Conservation (phyloP, 2,888 invertebrate genomes). For the Dynastes tityus region DNA sequence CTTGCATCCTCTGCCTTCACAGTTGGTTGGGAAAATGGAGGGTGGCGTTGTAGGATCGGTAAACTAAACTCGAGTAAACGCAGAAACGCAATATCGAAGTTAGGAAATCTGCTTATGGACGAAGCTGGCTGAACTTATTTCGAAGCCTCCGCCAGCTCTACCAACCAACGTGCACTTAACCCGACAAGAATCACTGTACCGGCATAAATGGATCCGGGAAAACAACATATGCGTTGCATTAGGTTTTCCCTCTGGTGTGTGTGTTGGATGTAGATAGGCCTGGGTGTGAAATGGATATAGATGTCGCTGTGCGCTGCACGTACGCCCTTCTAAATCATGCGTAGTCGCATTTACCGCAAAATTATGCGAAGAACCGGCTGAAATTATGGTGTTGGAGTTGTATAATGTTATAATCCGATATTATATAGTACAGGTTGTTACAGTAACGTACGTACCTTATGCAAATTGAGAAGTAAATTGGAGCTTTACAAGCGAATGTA, state of each 20-base stretch:
- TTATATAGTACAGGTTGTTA: no score
- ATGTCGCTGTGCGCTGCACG: no score
- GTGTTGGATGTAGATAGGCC: conserved; percentile 1
- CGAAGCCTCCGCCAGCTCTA: conserved; percentile 41
- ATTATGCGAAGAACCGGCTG: background rate
- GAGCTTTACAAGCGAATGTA: no score
- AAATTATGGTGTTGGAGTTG: no score
- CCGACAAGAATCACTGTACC: conserved; percentile 65
- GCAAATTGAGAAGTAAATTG: no score
- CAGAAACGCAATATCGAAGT: conserved; percentile 53
- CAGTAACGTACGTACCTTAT: no score
- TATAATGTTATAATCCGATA: no score
- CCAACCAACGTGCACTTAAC: conserved; percentile 64
- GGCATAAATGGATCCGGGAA: conserved; percentile 68
- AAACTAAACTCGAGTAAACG: conserved; percentile 43
- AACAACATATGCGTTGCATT: conserved; percentile 69
- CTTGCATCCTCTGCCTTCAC: background rate
- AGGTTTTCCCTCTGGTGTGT: conserved; percentile 51
- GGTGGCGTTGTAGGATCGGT: conserved; percentile 1
- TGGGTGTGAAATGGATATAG: background rate
- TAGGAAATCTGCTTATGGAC: conserved; percentile 53
- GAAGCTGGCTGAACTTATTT: conserved; percentile 49
- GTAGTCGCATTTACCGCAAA: background rate
- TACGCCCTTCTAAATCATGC: no score
- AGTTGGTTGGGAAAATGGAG: background rate